Base-by-base conservation (phyloP, 2,888 invertebrate genomes). In the Hypena proboscidalis region DNA sequence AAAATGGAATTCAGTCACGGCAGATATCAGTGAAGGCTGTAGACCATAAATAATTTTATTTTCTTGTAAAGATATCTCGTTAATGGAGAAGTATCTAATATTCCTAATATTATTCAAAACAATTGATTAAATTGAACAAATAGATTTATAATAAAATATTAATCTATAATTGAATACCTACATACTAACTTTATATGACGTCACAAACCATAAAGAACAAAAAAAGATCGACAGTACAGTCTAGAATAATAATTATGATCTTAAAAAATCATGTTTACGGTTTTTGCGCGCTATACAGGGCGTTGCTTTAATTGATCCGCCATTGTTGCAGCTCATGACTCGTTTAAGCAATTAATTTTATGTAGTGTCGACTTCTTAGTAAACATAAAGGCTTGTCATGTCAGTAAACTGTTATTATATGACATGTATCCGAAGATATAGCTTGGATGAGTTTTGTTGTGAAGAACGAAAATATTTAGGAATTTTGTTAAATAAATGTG, bases 1-100 rank as follows among this genome's bases (percentile, higher is more conserved):
- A 33, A 70, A 63, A 74, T 67, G 59, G 62, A 42, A 57, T 50
- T 34, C 35, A 67, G 58, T 63, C 71, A 72, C 70, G 59, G 42
- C 32, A 58, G 20, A 36, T 55, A 57, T 55, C 46, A 36, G 47
- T 53, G 53, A 32, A 25, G 31, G 40, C 40, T 30, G 43, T 48
- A 37, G n/a, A n/a, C n/a, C n/a, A n/a, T n/a, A 46, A 48, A 40
- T 34, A 46, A 39, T 17, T 11, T 42, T 11, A 8, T 33, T 39
- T 31, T 34, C 27, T 43, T 17, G 35, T 26, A 20, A 38, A 43
- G 46, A 57, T n/a, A n/a, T n/a, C n/a, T n/a, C n/a, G n/a, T n/a
- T n/a, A n/a, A n/a, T n/a, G n/a, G n/a, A n/a, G n/a, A n/a, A n/a
- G n/a, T n/a, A n/a, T n/a, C n/a, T n/a, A n/a, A n/a, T n/a, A n/a